Conservation (phyloP, 2,797 vertebrate species). For the Poecilia velifera region DNA sequence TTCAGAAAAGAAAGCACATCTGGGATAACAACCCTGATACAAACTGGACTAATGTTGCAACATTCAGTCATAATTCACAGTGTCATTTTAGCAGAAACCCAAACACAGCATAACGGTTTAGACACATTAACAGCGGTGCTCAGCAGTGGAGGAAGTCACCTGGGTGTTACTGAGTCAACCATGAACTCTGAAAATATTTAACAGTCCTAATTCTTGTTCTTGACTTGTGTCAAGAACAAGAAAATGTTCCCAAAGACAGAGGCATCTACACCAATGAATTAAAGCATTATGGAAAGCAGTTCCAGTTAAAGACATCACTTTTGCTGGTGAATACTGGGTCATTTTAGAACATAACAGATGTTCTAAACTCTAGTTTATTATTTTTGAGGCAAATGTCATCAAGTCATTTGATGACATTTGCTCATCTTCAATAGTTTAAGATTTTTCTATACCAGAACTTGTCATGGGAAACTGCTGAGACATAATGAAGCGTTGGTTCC, state of each 20-base stretch:
- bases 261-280: background rate
- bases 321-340: background rate
- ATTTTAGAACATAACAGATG: background rate
- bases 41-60: background rate
- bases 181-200: background rate
- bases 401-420: too few species aligned
- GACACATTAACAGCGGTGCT: background rate
- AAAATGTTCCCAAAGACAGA: background rate
- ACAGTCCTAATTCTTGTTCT: background rate
- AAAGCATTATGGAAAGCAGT: background rate
- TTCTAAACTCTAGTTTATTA: background rate
- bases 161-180: background rate
- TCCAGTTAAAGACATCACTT: background rate
- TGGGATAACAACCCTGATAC: background rate
- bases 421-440: too few species aligned
- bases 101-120: background rate
- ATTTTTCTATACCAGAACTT: too few species aligned
- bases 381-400: background rate
- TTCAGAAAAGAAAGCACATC: background rate
- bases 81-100: background rate
- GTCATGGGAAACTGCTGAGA: slow-evolving; percentile 76
- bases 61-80: background rate
- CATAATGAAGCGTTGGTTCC: slow-evolving; percentile 96
- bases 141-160: background rate
- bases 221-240: background rate